A percentile compares a stretch with the other conserved stretches of the same genome.
Evolutionary conservation across 2,797 vertebrate genomes (phyloP).

Genomic region (Luscinia luscinia): DNA sequence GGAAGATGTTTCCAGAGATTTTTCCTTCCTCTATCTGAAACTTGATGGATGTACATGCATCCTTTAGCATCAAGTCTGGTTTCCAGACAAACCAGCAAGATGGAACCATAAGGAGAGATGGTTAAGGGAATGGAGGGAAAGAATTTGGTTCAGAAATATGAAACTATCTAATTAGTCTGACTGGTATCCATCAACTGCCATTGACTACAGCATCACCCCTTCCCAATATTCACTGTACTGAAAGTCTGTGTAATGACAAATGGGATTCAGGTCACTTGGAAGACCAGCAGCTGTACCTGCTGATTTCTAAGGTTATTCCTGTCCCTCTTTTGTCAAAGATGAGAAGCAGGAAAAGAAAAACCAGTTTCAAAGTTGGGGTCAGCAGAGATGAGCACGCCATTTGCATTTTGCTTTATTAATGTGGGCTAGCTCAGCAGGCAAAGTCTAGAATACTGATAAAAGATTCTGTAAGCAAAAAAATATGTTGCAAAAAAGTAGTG

Average conservation of each 20-base stretch:
- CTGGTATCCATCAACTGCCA: background rate
- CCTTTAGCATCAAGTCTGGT: background rate
- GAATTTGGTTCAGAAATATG: background rate
- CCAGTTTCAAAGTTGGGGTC: constrained; percentile 7
- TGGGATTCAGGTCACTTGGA: background rate
- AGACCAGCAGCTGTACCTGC: background rate
- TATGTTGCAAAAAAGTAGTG: background rate
- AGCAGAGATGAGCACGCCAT: background rate
- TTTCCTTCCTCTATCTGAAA: background rate
- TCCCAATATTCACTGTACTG: background rate
- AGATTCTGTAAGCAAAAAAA: constrained; percentile 16
- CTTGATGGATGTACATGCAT: background rate
- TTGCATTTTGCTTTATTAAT: constrained; percentile 47
- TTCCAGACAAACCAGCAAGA: background rate
- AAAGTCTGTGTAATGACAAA: constrained; percentile 8
- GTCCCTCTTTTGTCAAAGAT: background rate
- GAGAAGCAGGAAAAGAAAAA: constrained; percentile 35
- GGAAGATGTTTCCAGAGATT: background rate
- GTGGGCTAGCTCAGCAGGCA: background rate
- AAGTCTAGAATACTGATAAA: constrained; percentile 7
- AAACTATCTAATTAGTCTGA: background rate
- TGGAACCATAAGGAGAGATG: background rate
- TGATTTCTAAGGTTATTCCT: constrained; percentile 20
- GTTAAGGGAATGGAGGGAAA: background rate
- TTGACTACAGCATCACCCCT: background rate